Percentiles rank a stretch among this genome's conserved stretches.
Conservation (phyloP, 2,113 vertebrate genomes). For the Natator depressus region DNA sequence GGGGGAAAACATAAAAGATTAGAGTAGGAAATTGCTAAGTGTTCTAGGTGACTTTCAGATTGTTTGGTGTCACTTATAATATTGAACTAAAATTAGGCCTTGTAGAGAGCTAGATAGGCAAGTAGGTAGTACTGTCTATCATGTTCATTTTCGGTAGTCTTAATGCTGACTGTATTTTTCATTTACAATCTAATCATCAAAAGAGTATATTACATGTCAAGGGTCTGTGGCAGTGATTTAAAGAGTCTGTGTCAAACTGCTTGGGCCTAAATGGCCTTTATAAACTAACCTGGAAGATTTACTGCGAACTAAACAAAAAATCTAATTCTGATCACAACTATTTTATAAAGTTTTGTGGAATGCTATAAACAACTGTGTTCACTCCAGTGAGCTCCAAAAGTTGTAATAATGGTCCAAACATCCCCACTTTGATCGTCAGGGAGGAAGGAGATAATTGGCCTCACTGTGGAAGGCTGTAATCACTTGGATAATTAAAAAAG, state of each 20-base stretch:
- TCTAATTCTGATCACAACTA: conserved; percentile 59
- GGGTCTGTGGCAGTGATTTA: conserved; percentile 59
- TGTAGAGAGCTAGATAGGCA: background rate
- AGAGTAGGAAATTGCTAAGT: background rate
- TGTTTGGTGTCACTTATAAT: background rate
- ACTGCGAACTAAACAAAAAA: conserved; percentile 63
- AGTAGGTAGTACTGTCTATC: conserved; percentile 35
- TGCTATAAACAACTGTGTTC: conserved; percentile 43
- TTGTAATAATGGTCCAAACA: conserved; percentile 5
- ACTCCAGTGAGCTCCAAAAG: conserved; percentile 28
- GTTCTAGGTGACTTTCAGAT: background rate
- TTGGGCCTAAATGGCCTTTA: conserved; percentile 58
- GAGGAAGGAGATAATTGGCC: background rate
- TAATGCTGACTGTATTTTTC: conserved; percentile 63
- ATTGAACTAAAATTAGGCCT: accelerated
- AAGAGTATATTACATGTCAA: conserved; percentile 37
- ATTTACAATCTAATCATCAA: conserved; percentile 73
- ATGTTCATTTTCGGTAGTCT: conserved; percentile 37
- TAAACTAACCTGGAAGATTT: conserved; percentile 65
- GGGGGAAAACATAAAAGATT: background rate
- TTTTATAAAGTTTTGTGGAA: conserved; percentile 62
- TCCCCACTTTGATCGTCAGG: background rate
- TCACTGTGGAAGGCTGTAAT: background rate
- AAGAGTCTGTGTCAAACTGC: conserved; percentile 60
- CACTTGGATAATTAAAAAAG: background rate